Conservation (phyloP, 2,888 invertebrate genomes). For the Heliconius ismenius region DNA sequence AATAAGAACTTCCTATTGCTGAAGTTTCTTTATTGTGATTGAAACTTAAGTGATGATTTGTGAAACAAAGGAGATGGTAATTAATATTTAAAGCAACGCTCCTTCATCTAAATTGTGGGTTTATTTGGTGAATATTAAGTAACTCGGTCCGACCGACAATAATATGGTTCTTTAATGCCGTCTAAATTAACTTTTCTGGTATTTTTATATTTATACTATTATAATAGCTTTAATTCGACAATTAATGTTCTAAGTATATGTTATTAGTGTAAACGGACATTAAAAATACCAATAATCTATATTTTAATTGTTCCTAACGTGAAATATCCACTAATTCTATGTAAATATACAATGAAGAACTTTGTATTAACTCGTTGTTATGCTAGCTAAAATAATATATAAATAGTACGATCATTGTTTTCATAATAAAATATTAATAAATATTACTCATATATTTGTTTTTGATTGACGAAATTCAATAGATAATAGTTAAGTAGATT, state of each 20-base stretch:
- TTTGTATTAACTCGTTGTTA: too few relatives aligned
- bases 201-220: not conserved
- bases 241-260: not conserved
- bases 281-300: too few relatives aligned
- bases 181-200: conserved; percentile 11
- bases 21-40: conserved; percentile 44
- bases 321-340: too few relatives aligned
- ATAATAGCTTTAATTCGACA: not conserved
- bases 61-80: conserved; percentile 49
- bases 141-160: conserved; percentile 24
- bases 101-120: conserved; percentile 44
- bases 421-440: too few relatives aligned
- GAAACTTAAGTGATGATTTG: conserved; percentile 50
- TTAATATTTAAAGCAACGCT: conserved; percentile 51
- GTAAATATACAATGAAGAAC: too few relatives aligned
- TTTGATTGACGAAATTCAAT: too few relatives aligned
- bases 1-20: conserved; percentile 33
- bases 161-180: conserved; percentile 25
- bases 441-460: too few relatives aligned
- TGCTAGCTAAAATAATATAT: too few relatives aligned
- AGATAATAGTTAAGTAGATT: too few relatives aligned
- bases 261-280: too few relatives aligned
- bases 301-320: too few relatives aligned
- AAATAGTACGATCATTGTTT: too few relatives aligned
- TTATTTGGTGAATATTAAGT: conserved; percentile 43